Conservation (phyloP, 2,888 invertebrate species). For the Dugesia japonica region DNA sequence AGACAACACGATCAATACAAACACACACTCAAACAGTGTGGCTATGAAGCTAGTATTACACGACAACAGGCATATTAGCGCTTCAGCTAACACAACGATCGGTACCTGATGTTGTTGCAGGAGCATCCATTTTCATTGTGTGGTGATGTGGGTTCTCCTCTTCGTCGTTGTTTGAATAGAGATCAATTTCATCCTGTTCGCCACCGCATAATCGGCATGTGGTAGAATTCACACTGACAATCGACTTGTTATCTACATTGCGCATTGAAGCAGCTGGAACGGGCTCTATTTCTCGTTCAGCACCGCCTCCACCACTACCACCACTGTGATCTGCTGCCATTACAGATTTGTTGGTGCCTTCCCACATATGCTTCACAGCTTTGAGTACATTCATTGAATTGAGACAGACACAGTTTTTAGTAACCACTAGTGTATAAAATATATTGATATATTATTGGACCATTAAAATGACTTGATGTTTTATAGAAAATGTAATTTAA, state of each 20-base stretch:
- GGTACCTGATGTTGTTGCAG: constrained; percentile 14
- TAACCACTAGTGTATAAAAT: constrained; percentile 5
- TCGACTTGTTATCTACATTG: background rate
- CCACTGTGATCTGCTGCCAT: constrained; percentile 20
- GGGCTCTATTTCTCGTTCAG: constrained; percentile 8
- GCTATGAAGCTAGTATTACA: background rate
- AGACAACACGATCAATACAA: constrained; percentile 13
- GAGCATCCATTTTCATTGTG: constrained; percentile 8
- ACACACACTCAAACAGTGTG: constrained; percentile 3
- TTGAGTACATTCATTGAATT: constrained; percentile 12
- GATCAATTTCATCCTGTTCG: background rate
- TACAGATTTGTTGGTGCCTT: constrained; percentile 8
- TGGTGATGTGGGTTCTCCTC: background rate
- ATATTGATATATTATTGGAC: background rate
- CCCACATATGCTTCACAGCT: constrained; percentile 20
- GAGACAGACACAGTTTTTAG: constrained; percentile 13
- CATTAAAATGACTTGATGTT: background rate
- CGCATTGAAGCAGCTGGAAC: constrained; percentile 1
- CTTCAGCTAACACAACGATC: constrained; percentile 16
- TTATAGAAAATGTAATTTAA: too few relatives aligned
- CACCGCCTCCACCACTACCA: constrained; percentile 6
- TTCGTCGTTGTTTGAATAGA: constrained; percentile 11
- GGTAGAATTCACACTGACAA: constrained; percentile 3
- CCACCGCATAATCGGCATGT: constrained; percentile 4
- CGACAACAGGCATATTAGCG: constrained; percentile 14